Percentiles rank a stretch among this genome's conserved stretches.
Conservation (phyloP, 1,140 invertebrate genomes). For the Ctenoplectra terminalis region DNA sequence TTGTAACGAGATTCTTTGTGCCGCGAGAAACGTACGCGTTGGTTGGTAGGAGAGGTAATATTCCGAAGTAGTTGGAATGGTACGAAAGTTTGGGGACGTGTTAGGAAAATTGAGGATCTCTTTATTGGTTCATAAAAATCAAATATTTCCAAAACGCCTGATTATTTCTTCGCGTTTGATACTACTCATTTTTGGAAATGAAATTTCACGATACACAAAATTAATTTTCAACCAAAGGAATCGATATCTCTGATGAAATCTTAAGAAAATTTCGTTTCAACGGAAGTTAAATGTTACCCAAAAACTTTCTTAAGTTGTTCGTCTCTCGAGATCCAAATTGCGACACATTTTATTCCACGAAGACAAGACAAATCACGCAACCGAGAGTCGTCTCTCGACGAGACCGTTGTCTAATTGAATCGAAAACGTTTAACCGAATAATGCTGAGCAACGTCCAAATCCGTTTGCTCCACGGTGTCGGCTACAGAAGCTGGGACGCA, state of each 20-base stretch:
- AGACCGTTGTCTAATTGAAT: constrained; percentile 9
- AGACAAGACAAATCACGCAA: neutral
- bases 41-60: neutral
- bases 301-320: neutral
- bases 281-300: too few relatives aligned
- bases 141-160: neutral
- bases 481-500: constrained; percentile 68
- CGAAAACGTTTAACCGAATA: constrained; percentile 15
- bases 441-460: constrained; percentile 19
- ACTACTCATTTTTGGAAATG: too few relatives aligned
- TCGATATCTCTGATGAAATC: too few relatives aligned
- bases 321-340: neutral
- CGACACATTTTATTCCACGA: neutral
- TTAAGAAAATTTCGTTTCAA: too few relatives aligned
- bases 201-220: too few relatives aligned
- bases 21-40: neutral
- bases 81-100: constrained; percentile 3
- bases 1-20: constrained; percentile 47
- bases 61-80: neutral
- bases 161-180: neutral
- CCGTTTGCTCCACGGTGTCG: constrained; percentile 68
- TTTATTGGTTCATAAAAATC: neutral
- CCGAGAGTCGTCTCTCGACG: neutral
- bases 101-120: neutral
- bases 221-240: too few relatives aligned